Conservation (phyloP, 2,113 vertebrate genomes). For the Strix uralensis region DNA sequence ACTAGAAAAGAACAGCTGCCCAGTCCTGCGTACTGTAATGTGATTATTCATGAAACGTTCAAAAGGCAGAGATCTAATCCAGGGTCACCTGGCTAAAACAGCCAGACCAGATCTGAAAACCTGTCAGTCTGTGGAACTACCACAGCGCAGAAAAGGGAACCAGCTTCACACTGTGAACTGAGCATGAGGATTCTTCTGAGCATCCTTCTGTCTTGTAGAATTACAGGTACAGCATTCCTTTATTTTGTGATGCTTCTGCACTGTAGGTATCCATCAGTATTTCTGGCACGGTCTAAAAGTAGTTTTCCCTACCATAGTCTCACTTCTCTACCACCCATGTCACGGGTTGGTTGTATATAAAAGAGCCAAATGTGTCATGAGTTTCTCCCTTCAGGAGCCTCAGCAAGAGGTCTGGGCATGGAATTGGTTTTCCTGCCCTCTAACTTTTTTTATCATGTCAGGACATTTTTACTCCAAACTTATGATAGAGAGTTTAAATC, state of each 20-base stretch:
- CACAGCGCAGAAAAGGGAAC: too few species aligned
- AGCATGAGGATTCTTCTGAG: too few species aligned
- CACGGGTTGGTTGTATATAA: background rate
- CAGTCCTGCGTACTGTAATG: too few species aligned
- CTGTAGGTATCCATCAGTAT: background rate
- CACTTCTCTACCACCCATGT: background rate
- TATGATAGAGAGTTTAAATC: background rate
- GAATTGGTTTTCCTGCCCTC: background rate
- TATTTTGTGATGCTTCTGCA: background rate
- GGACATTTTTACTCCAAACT: background rate
- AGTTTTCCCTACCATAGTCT: background rate
- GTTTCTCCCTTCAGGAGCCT: background rate
- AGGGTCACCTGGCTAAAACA: too few species aligned
- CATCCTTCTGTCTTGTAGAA: too few species aligned
- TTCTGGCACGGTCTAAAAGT: background rate
- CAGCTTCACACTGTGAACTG: too few species aligned
- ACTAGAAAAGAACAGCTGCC: too few species aligned
- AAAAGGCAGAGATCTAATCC: too few species aligned
- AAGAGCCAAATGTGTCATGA: background rate
- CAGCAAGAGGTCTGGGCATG: background rate
- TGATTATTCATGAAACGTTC: too few species aligned
- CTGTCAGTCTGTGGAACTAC: too few species aligned
- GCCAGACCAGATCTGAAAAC: too few species aligned
- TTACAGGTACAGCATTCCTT: background rate
- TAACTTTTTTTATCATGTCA: background rate